phyloP scores from a whole-genome alignment of 2,113 vertebrate genomes.

The Cygnus buccinator region DNA sequence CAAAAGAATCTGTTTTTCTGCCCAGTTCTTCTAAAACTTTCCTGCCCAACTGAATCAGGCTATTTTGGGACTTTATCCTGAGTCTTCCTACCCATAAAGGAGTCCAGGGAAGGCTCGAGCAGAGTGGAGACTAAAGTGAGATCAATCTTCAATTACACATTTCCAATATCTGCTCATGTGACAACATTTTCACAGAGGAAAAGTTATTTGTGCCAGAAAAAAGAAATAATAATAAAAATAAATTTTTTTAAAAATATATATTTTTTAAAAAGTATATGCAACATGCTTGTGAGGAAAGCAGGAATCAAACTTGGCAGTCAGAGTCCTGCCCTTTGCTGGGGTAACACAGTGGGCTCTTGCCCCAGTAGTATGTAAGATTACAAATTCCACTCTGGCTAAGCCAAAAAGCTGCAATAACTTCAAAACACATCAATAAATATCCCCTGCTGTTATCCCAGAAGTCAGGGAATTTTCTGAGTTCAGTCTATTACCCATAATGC shows the following conservation, averaged over 20 bases:
- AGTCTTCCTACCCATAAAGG: background rate
- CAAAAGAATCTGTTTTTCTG: background rate
- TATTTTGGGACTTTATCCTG: too few relatives aligned
- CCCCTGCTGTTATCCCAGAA: background rate
- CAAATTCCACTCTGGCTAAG: background rate
- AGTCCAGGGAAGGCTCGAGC: background rate
- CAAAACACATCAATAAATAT: background rate
- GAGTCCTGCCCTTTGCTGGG: background rate
- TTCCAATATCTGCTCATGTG: background rate
- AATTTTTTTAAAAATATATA: too few relatives aligned
- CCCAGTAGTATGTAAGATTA: background rate
- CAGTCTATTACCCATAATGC: background rate
- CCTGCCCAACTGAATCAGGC: background rate
- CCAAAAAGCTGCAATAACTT: background rate
- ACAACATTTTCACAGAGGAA: background rate
- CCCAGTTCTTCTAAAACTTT: background rate
- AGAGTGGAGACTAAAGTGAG: background rate
- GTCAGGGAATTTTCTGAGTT: background rate
- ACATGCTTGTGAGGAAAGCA: accelerated
- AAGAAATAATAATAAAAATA: too few relatives aligned
- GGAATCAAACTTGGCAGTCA: accelerated
- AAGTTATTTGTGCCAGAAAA: background rate
- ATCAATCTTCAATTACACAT: background rate
- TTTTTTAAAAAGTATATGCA: too few relatives aligned
- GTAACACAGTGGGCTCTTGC: accelerated